These are phyloP conservation scores for Dichetophora obliterata DNA, from an alignment of 2,888 invertebrate species.

Conservation along the genomic window DNA sequence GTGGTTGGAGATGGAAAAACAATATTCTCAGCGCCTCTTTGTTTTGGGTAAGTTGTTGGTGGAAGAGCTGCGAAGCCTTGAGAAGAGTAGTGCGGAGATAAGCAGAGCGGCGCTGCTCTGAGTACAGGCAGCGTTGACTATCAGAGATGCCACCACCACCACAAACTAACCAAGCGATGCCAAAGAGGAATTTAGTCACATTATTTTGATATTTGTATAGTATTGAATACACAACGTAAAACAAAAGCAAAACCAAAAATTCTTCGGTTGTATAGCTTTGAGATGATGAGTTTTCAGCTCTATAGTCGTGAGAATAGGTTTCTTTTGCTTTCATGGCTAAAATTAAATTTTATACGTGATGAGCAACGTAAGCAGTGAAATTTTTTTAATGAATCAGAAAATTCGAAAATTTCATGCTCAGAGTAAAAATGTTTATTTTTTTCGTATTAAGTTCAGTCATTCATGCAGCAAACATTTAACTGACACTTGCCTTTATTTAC, in stretches of 20 bases:
- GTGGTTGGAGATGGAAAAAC: background rate
- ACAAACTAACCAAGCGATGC: too few species aligned
- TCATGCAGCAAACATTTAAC: background rate
- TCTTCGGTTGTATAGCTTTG: background rate
- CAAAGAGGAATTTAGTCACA: too few species aligned
- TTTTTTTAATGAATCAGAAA: conserved; percentile 27
- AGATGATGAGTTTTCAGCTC: conserved; percentile 28
- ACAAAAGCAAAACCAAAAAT: too few species aligned
- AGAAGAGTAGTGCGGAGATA: conserved; percentile 7
- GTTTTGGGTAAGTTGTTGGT: background rate
- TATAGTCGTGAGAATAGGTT: conserved; percentile 20
- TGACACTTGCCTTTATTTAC: background rate
- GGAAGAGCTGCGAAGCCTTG: too few species aligned
- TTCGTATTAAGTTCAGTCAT: background rate
- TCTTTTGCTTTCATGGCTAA: conserved; percentile 6
- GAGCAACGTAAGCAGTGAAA: conserved; percentile 16
- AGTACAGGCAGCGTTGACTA: background rate
- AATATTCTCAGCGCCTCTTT: conserved; percentile 3
- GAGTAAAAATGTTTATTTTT: background rate
- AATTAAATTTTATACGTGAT: conserved; percentile 19
- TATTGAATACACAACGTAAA: too few species aligned
- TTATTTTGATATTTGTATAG: too few species aligned
- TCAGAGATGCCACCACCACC: too few species aligned
- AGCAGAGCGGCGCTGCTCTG: conserved; percentile 14
- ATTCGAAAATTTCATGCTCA: conserved; percentile 15